Evolutionary conservation across 2,113 vertebrate species (phyloP).

Genomic region (Natator depressus): DNA sequence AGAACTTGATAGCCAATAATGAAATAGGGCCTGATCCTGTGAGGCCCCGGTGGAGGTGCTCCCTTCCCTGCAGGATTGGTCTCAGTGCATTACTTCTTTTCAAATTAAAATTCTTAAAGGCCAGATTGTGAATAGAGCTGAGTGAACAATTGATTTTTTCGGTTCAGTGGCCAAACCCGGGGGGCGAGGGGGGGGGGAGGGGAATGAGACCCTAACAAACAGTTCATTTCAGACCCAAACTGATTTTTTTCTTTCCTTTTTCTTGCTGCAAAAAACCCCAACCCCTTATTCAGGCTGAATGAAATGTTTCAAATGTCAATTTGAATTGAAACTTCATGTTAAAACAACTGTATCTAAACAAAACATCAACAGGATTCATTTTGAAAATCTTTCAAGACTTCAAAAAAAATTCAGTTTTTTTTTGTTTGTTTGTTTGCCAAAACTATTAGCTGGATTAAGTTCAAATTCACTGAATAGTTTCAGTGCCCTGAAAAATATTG

Average conservation of each 20-base stretch:
- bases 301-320: neutral
- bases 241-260: neutral
- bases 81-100: neutral
- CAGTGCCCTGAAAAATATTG: neutral
- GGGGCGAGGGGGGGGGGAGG: no score
- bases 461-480: neutral
- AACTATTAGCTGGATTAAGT: neutral
- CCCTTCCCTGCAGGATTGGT: rapidly evolving
- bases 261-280: neutral
- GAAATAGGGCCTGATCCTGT: neutral
- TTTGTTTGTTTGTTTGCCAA: neutral
- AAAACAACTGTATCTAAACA: neutral
- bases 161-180: neutral
- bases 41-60: rapidly evolving
- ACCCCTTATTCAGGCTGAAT: neutral
- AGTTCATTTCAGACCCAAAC: neutral
- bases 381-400: neutral
- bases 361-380: neutral
- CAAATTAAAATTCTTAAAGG: neutral
- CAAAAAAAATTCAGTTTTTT: neutral
- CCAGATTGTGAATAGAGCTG: neutral
- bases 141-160: neutral
- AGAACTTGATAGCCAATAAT: rapidly evolving
- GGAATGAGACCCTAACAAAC: neutral
- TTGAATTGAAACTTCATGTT: neutral